Conservation (phyloP, 2,888 invertebrate genomes). For the Colostygia pectinataria region DNA sequence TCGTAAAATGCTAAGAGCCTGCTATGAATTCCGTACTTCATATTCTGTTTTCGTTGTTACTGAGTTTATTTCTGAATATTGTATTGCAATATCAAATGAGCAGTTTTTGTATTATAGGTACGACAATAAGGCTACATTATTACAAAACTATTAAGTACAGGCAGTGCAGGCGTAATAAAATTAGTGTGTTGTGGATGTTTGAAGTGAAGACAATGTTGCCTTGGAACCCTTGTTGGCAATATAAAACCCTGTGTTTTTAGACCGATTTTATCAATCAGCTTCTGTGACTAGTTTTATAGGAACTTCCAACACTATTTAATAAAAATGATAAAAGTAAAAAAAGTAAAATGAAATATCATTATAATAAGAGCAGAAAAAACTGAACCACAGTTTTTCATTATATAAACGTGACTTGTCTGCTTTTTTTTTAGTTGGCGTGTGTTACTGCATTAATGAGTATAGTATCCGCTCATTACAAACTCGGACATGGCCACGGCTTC, state of each 20-base stretch:
- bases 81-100: constrained; percentile 4
- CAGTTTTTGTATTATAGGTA: not conserved
- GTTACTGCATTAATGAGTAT: constrained; percentile 26
- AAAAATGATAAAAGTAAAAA: constrained; percentile 23
- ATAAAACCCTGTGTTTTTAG: constrained; percentile 35
- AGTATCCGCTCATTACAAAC: constrained; percentile 26
- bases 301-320: constrained; percentile 7
- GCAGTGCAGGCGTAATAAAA: constrained; percentile 19
- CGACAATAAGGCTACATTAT: constrained; percentile 5
- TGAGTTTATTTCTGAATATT: not conserved
- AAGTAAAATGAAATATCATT: not conserved
- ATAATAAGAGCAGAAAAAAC: too few species aligned
- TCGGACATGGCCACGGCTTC: constrained; percentile 50
- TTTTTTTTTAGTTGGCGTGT: constrained; percentile 20
- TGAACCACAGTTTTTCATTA: not conserved
- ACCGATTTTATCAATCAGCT: constrained; percentile 35
- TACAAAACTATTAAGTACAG: constrained; percentile 24
- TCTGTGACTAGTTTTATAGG: constrained; percentile 22
- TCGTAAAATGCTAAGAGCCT: too few species aligned
- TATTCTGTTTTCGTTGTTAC: too few species aligned
- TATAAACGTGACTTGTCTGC: not conserved
- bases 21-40: too few species aligned
- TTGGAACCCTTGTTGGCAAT: constrained; percentile 35
- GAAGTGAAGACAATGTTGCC: constrained; percentile 37
- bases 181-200: constrained; percentile 23